These are phyloP conservation scores for Xiphophorus hellerii DNA, from an alignment of 2,113 vertebrate species.

Conservation along the genomic window DNA sequence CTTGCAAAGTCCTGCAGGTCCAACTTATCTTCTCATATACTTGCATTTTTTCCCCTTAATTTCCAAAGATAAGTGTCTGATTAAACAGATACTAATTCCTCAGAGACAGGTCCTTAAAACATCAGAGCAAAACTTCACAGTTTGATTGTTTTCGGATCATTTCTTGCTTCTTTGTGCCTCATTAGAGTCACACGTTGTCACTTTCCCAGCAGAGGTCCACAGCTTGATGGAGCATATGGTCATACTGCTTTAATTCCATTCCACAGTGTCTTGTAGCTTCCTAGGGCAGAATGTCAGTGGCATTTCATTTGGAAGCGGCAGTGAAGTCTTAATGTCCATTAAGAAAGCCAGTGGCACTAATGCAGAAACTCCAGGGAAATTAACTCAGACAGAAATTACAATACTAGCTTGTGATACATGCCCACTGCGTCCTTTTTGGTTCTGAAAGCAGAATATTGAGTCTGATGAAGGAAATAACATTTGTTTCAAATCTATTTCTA, in stretches of 20 bases:
- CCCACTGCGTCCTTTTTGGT: constrained; percentile 6
- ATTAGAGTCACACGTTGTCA: constrained; percentile 48
- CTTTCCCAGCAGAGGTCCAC: constrained; percentile 41
- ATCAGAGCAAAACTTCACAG: constrained; percentile 29
- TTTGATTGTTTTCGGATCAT: constrained; percentile 35
- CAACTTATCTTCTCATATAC: background rate
- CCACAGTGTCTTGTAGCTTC: constrained; percentile 48
- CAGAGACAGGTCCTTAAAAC: constrained; percentile 20
- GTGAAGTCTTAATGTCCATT: constrained; percentile 64
- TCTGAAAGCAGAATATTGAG: background rate
- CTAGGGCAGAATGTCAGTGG: constrained; percentile 51
- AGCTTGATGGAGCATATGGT: constrained; percentile 54
- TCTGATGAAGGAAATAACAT: background rate
- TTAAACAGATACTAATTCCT: constrained; percentile 29
- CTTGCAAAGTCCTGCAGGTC: background rate
- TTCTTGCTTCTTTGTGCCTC: constrained; percentile 31
- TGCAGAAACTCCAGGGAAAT: constrained; percentile 60
- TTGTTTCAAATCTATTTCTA: constrained; percentile 4
- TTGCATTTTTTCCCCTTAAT: constrained; percentile 8
- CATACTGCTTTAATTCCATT: constrained; percentile 49
- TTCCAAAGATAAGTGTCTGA: constrained; percentile 12
- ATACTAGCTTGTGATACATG: constrained; percentile 28
- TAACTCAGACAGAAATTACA: constrained; percentile 48
- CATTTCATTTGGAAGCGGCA: constrained; percentile 62
- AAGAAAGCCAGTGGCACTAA: constrained; percentile 48